Evolutionary conservation across 2,888 invertebrate genomes (phyloP).

Genomic region (Priapulus caudatus): DNA sequence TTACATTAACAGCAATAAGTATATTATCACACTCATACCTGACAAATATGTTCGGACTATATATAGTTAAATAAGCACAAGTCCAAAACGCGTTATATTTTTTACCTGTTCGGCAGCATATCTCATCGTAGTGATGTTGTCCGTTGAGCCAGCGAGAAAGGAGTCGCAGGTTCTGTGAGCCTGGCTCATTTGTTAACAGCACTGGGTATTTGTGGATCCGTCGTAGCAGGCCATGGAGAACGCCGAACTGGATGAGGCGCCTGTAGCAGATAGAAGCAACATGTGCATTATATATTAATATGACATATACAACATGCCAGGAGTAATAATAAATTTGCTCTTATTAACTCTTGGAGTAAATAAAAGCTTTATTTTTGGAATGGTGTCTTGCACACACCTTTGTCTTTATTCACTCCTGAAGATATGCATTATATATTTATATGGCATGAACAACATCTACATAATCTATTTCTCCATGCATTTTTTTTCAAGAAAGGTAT

Average conservation of each 20-base stretch:
- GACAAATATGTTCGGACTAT: not conserved
- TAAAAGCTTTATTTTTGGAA: no score
- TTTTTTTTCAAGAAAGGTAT: no score
- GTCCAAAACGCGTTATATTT: not conserved
- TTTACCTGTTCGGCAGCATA: constrained; percentile 61
- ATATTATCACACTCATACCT: not conserved
- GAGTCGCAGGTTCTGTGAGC: constrained; percentile 22
- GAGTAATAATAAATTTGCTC: no score
- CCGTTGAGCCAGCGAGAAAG: constrained; percentile 56
- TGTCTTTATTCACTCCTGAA: no score
- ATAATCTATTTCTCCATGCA: no score
- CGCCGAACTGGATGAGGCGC: constrained; percentile 70
- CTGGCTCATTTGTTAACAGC: constrained; percentile 22
- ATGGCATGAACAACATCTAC: no score
- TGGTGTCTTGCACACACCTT: no score
- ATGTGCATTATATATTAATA: no score
- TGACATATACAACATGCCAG: no score
- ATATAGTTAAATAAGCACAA: not conserved
- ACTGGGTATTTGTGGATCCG: constrained; percentile 56
- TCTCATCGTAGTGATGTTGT: constrained; percentile 68
- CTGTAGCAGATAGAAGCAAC: no score
- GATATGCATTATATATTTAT: no score
- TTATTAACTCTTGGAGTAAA: no score
- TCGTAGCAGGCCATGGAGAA: constrained; percentile 69
- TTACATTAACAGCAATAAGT: constrained; percentile 9